phyloP scores from a whole-genome alignment of 1,140 invertebrate genomes.

The Eueides isabella region DNA sequence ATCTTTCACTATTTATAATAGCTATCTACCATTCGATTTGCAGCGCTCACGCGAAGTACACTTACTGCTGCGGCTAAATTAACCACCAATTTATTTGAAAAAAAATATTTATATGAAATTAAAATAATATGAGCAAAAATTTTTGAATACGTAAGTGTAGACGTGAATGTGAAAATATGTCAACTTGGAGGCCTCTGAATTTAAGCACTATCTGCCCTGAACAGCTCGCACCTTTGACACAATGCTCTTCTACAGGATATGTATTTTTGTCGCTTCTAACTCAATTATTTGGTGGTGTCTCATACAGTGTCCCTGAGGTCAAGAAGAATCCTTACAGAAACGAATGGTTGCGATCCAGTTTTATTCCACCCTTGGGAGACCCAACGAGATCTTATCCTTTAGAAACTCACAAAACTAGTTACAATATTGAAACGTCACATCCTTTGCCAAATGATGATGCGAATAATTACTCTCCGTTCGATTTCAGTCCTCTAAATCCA shows the following conservation, averaged over 20 bases:
- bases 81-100: background rate
- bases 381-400: background rate
- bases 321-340: constrained; percentile 27
- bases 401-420: constrained; percentile 10
- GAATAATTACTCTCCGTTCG: constrained; percentile 9
- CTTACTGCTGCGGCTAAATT: background rate
- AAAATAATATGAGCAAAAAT: constrained; percentile 10
- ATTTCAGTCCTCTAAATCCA: background rate
- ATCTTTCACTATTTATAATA: constrained; percentile 23
- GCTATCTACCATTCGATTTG: constrained; percentile 24
- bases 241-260: constrained; percentile 82
- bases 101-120: constrained; percentile 2
- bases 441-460: background rate
- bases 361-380: background rate
- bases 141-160: constrained; percentile 20
- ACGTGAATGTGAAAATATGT: constrained; percentile 43
- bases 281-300: constrained; percentile 82
- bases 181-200: constrained; percentile 82
- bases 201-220: constrained; percentile 80
- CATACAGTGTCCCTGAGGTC: constrained; percentile 42
- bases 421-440: constrained; percentile 12
- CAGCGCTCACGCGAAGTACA: constrained; percentile 27
- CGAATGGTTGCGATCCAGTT: background rate
- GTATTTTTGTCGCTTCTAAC: constrained; percentile 83
- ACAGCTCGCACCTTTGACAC: constrained; percentile 78